Evolutionary conservation across 2,797 vertebrate genomes (phyloP).

Genomic region (Gymnoscopelus microlampas): DNA sequence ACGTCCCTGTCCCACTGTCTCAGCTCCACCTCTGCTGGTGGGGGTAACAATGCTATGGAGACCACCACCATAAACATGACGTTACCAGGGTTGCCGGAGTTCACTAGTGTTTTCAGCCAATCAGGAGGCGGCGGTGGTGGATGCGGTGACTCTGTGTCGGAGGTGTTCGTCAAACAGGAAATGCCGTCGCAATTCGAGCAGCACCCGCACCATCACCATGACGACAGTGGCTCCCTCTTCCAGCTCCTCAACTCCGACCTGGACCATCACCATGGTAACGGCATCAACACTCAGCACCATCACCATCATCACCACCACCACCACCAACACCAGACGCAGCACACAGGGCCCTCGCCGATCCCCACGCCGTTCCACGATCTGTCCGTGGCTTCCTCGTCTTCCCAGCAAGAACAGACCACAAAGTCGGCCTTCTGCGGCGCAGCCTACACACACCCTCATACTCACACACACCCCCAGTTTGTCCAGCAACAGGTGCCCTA

Average conservation of each 20-base stretch:
- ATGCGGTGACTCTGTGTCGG: conserved; percentile 51
- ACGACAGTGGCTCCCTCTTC: conserved; percentile 88
- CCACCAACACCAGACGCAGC: conserved; percentile 67
- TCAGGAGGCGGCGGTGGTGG: conserved; percentile 62
- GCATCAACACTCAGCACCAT: conserved; percentile 76
- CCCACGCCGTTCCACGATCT: conserved; percentile 86
- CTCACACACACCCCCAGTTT: conserved; percentile 79
- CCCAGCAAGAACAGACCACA: conserved; percentile 84
- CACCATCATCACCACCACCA: conserved; percentile 75
- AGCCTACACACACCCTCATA: conserved; percentile 76
- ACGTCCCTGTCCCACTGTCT: conserved; percentile 88
- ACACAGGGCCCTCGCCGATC: conserved; percentile 86
- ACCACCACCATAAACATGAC: conserved; percentile 67
- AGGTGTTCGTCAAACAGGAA: conserved; percentile 96
- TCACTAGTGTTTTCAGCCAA: conserved; percentile 95
- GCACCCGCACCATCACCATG: conserved; percentile 77
- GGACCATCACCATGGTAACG: conserved; percentile 85
- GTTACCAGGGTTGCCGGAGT: conserved; percentile 89
- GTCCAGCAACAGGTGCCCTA: conserved; percentile 87
- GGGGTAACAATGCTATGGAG: conserved; percentile 56
- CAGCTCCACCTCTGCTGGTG: conserved; percentile 56
- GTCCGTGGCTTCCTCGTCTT: conserved; percentile 54
- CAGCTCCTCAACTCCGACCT: conserved; percentile 94
- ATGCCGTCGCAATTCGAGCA: conserved; percentile 88
- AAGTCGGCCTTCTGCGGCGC: conserved; percentile 88